Conservation (phyloP, 2,888 invertebrate species). For the Arge pagana region DNA sequence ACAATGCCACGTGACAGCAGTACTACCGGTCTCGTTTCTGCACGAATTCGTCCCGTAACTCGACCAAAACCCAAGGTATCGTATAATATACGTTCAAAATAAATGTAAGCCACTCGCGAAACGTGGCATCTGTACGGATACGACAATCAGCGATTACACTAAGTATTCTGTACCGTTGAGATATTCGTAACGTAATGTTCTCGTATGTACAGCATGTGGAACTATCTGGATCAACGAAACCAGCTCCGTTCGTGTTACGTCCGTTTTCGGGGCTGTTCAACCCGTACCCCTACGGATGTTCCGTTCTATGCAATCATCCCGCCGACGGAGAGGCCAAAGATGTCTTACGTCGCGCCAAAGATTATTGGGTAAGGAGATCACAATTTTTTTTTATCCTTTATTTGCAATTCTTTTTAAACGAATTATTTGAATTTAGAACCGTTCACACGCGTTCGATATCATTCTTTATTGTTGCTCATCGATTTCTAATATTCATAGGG, state of each 20-base stretch:
- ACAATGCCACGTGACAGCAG: slow-evolving; percentile 49
- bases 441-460: no score
- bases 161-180: background rate
- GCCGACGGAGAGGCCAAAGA: slow-evolving; percentile 75
- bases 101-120: background rate
- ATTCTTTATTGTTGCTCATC: no score
- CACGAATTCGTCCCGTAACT: slow-evolving; percentile 45
- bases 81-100: slow-evolving; percentile 4
- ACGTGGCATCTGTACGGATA: no score
- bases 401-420: no score
- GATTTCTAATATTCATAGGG: slow-evolving; percentile 45
- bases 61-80: slow-evolving; percentile 48
- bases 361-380: slow-evolving; percentile 71
- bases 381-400: no score
- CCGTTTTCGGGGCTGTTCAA: slow-evolving; percentile 83
- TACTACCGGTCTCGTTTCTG: slow-evolving; percentile 51
- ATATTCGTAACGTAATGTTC: background rate
- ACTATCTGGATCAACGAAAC: slow-evolving; percentile 57
- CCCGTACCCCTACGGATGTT: slow-evolving; percentile 80
- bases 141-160: no score
- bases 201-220: slow-evolving; percentile 43
- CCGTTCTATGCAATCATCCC: slow-evolving; percentile 84
- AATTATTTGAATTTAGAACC: no score
- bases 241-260: slow-evolving; percentile 75
- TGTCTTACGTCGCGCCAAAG: slow-evolving; percentile 73